These are phyloP conservation scores for Gandaritis pyraliata DNA, from an alignment of 2,888 invertebrate genomes.

Conservation along the genomic window DNA sequence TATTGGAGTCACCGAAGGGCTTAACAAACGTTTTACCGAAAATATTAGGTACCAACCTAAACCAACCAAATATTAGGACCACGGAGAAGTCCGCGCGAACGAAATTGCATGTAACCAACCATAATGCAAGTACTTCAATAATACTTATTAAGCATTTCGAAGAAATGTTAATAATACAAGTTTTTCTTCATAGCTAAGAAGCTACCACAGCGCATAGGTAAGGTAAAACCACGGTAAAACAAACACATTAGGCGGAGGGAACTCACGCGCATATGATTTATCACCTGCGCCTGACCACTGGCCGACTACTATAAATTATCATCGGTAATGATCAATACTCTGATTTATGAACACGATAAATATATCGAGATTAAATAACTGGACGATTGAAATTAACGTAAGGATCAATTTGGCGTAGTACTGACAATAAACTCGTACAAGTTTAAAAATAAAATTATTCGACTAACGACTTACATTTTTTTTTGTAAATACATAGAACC, in stretches of 20 bases:
- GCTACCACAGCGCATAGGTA: neutral
- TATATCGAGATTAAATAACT: slow-evolving; percentile 71
- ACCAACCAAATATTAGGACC: no score
- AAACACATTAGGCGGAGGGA: slow-evolving; percentile 42
- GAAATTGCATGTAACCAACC: no score
- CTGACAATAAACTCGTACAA: no score
- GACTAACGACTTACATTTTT: no score
- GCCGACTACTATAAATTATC: slow-evolving; percentile 76
- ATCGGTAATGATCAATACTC: slow-evolving; percentile 75
- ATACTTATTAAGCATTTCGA: no score
- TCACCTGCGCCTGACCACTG: slow-evolving; percentile 51
- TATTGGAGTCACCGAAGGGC: no score
- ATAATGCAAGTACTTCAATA: no score
- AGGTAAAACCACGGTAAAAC: slow-evolving; percentile 42
- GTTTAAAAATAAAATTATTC: no score
- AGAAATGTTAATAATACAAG: neutral
- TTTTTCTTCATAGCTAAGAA: neutral
- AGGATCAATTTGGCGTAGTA: slow-evolving; percentile 13
- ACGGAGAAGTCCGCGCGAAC: no score
- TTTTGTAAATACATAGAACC: no score
- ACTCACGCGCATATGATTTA: slow-evolving; percentile 55
- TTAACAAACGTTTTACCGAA: no score
- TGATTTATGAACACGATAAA: slow-evolving; percentile 79
- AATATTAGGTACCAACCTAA: no score
- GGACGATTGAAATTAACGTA: slow-evolving; percentile 50